Base-by-base conservation (phyloP, 2,113 vertebrate species). In the Pyxicephalus adspersus region DNA sequence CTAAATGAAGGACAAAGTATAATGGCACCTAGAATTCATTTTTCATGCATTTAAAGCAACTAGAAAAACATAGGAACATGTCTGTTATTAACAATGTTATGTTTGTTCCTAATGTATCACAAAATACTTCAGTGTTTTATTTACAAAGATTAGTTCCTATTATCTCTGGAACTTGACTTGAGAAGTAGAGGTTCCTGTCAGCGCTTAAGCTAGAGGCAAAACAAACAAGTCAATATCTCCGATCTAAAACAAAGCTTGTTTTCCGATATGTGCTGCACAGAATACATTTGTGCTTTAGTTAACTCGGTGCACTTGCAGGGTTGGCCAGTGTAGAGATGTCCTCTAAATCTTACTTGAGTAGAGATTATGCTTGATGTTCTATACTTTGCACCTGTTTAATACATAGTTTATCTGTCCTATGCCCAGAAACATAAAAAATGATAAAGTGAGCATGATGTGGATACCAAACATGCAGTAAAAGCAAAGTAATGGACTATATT, bases 111-210 rank as follows among this genome's bases (percentile, higher is more conserved):
- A 74, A 58, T 31, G 55, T 67, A 52, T 64, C 66, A 51, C 6
- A 34, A 51, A 34, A 79, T 58, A 61, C 22, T 38, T 60, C 57
- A 51, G 61, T 80, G 65, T 68, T 80, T 63, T 80, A 25, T 80
- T 80, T 80, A 63, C 25, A 29, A 60, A 80, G 65, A 58, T 80
- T 50, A 60, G 65, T 68, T 70, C 66, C 50, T 70, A 25, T 61
- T 51, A 70, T 80, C 52, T 80, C 2, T 61, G 70, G 54, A 38
- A 80, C 34, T 34, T 70, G 52, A 52, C 66, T 58, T 58, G 18
- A 74, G 45, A 18, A 16, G 23, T 16, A 71, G 51, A 19, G 28
- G 26, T 28, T 72, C 50, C 25, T 72, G 23, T 3, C 23, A 16
- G 11, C 25, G 38, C 38, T 13, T 70, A 51, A 26, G 9, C 66